Evolutionary conservation across 35 echinoderm and acorn worm species (phyloP), one percentile per base, ranked within the genome.

Genomic region (Diadema setosum): DNA sequence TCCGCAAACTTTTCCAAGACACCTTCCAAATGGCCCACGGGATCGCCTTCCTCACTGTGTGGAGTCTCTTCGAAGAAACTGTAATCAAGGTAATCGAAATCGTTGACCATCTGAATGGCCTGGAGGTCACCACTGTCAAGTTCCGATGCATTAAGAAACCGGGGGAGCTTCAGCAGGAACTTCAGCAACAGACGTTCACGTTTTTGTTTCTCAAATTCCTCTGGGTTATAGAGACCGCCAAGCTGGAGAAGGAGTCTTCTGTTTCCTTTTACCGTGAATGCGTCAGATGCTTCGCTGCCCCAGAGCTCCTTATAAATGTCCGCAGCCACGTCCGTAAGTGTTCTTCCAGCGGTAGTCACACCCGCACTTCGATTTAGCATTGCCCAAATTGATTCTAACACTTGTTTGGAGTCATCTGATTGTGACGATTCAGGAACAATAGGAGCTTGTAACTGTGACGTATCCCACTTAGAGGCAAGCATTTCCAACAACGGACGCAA

Each of bases 151-250:
- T 78, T 78, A 17, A 78, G 40, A 24, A 78, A 44, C 39, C 40
- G 73, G 15, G 73, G 73, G 37, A 78, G 39, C 40, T 44, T 78
- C 73, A 78, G 44, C 73, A 78, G 25, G 73, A 78, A 78, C 40
- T 44, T 9, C 37, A 78, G 73, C 25, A 78, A 20, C 11, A 78
- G n/a, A 42, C 44, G 73, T 20, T 78, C 40, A 33, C 73, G 36
- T 21, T 39, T 42, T 9, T 78, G 24, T 17, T 21, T 14, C 40
- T 78, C 63, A 67, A 67, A 67, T 6, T 78, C 40, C 20, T 44
- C 73, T 41, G 73, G 73, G 37, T 42, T 78, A 41, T 41, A 78
- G 35, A 78, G 44, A 36, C 73, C 44, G 20, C 44, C 73, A 9
- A 78, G 11, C 21, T 78, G 73, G 9, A 78, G 73, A 39, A 78